Evolutionary conservation across 2,113 vertebrate species (phyloP).

Genomic region (Sus scrofa): DNA sequence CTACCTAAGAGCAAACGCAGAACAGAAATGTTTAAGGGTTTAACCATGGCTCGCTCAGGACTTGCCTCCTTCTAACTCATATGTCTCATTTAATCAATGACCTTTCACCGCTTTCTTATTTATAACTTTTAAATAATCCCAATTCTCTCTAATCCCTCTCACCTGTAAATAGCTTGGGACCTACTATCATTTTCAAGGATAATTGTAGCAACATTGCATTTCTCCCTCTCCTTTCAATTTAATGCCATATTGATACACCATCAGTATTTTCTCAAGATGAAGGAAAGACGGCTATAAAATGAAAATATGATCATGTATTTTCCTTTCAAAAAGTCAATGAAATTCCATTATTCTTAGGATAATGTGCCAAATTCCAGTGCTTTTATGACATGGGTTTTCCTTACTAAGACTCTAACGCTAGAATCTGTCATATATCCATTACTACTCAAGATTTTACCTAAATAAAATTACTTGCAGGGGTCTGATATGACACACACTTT

Average conservation of each 20-base stretch:
- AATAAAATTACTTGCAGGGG: background rate
- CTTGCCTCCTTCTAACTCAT: background rate
- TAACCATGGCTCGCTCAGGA: background rate
- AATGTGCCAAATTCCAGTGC: background rate
- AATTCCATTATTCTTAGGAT: background rate
- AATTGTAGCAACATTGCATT: background rate
- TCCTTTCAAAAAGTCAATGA: background rate
- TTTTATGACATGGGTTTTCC: background rate
- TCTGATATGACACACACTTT: background rate
- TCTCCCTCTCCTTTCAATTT: background rate
- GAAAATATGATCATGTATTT: background rate
- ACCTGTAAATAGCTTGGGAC: background rate
- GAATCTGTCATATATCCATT: background rate
- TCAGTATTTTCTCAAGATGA: constrained; percentile 2
- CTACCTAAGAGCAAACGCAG: background rate
- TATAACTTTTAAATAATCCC: constrained; percentile 5
- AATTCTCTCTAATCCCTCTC: background rate
- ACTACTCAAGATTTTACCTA: background rate
- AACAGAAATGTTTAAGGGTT: background rate
- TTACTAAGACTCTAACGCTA: background rate
- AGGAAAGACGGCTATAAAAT: background rate
- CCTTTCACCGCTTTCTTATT: background rate
- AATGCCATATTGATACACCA: background rate
- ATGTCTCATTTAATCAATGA: background rate
- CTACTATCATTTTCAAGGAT: background rate